These are phyloP conservation scores for Odontothrips loti DNA, from an alignment of 2,888 invertebrate species.

Conservation along the genomic window DNA sequence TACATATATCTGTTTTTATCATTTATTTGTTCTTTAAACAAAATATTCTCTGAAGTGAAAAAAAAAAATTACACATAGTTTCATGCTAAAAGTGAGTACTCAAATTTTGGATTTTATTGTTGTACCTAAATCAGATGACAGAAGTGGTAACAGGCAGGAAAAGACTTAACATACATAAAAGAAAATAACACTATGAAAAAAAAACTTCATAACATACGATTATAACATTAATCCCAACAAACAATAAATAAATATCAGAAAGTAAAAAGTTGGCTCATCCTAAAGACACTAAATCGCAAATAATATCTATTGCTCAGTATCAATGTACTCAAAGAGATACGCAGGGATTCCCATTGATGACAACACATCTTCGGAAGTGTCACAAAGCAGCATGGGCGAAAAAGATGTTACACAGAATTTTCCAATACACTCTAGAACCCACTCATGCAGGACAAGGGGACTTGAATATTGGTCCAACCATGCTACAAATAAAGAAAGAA, in stretches of 20 bases:
- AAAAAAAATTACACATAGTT: too few species aligned
- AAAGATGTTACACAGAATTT: slow-evolving; percentile 28
- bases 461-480: slow-evolving; percentile 11
- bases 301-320: neutral
- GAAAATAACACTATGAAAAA: too few species aligned
- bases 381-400: neutral
- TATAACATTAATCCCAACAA: too few species aligned
- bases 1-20: neutral
- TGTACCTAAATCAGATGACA: too few species aligned
- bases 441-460: neutral
- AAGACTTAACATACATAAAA: too few species aligned
- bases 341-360: neutral
- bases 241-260: neutral
- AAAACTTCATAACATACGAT: too few species aligned
- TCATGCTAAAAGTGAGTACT: too few species aligned
- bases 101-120: too few species aligned
- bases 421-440: slow-evolving; percentile 28
- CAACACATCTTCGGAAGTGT: neutral
- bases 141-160: too few species aligned
- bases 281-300: neutral
- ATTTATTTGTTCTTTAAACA: neutral
- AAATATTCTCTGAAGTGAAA: too few species aligned
- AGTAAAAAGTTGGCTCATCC: neutral
- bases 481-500: neutral
- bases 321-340: neutral